Evolutionary conservation across 2,113 vertebrate genomes (phyloP), one percentile per base, ranked within the genome.

Genomic region (Orthochromis indermauri): DNA sequence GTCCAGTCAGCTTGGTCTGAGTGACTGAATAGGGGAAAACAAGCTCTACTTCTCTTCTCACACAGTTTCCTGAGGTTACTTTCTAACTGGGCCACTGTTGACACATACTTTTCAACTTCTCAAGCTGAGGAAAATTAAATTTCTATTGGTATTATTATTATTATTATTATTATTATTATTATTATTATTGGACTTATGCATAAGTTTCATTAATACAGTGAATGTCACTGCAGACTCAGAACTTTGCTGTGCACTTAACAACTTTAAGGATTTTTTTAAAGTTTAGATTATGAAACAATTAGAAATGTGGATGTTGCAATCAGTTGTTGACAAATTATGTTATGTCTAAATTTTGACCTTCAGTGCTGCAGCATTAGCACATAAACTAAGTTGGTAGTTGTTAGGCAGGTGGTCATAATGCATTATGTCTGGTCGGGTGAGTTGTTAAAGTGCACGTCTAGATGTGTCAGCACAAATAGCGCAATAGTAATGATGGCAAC

Each of bases 391-490:
- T 68, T 37, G 19, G 19, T 37, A 68, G 61, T 68, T 68, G 19
- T 37, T 37, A 37, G 61, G 33, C 61, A 68, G 11, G 61, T 68
- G 19, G 61, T 68, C 33, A 68, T 68, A 68, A 37, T 68, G 19
- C 33, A 37, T 68, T 1, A 21, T 68, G 19, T n/a, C 61, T 8
- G 33, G 61, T 68, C 2, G 11, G 33, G 3, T 68, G 33, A 53
- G 31, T 42, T 45, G 71, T 80, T 81, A 55, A 59, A 80, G 68
- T 83, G 19, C 80, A 63, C 7, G 1, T 68, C 71, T 84, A 16
- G 12, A 53, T 86, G 73, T 90, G 57, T 92, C 89, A 90, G 82
- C 85, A 89, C 73, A 89, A 88, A 51, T 17, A 5, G 13, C 59
- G 59, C 35, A n/a, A 66, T 51, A 14, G 79, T 61, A 80, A 61